Evolutionary conservation across 2,888 invertebrate species (phyloP).

Genomic region (Lithophane semibrunnea): DNA sequence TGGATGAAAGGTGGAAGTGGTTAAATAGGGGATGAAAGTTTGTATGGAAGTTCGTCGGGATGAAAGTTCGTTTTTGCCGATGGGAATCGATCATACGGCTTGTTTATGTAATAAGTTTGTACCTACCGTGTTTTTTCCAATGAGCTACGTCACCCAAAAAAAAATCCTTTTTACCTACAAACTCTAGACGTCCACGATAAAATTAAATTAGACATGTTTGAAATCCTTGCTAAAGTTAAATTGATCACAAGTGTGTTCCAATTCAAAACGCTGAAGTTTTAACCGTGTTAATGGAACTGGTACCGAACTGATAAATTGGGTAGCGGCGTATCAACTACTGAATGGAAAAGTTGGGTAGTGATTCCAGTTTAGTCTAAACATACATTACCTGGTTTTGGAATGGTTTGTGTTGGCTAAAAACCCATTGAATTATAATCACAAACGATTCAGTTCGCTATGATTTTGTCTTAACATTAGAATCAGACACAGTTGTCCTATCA

Average conservation of each 20-base stretch:
- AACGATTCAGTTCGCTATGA: background rate
- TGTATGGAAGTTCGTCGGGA: too few relatives aligned
- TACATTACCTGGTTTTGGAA: background rate
- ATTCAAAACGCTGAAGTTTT: conserved; percentile 52
- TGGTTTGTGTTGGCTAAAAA: background rate
- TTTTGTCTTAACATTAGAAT: background rate
- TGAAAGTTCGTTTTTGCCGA: background rate
- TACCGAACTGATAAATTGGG: conserved; percentile 43
- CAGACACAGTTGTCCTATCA: background rate
- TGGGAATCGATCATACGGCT: background rate
- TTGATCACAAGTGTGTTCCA: conserved; percentile 49
- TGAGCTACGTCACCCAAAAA: background rate
- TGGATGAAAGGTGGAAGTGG: background rate
- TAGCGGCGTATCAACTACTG: conserved; percentile 23
- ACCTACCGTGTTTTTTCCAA: background rate
- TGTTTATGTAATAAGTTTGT: background rate
- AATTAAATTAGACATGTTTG: conserved; percentile 41
- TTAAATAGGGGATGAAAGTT: background rate
- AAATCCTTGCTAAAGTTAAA: conserved; percentile 46
- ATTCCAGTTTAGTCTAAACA: conserved; percentile 14
- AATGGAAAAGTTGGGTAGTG: conserved; percentile 34
- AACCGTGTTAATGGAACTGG: conserved; percentile 48
- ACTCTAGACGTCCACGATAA: background rate
- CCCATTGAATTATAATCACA: background rate
- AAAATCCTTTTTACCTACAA: background rate